A percentile compares a stretch with the other conserved stretches of the same genome.
phyloP scores from a whole-genome alignment of 1,140 invertebrate genomes.

The Sinonovacula constricta region DNA sequence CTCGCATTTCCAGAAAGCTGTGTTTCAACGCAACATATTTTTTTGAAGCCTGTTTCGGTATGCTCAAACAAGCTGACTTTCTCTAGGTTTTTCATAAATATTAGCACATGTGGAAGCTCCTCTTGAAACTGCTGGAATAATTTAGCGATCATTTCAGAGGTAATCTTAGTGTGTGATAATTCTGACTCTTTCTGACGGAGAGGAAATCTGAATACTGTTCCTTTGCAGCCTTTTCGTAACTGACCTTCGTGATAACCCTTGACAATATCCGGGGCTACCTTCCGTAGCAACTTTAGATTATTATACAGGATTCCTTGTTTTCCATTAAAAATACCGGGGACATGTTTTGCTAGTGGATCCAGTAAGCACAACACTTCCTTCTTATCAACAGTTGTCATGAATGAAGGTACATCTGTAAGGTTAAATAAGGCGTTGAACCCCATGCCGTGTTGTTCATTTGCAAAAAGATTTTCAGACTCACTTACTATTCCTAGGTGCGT shows the following conservation, averaged over 20 bases:
- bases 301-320: constrained; percentile 22
- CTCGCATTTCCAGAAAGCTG: too few species aligned
- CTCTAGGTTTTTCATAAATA: too few species aligned
- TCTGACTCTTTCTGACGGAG: constrained; percentile 52
- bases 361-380: constrained; percentile 29
- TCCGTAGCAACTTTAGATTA: background rate
- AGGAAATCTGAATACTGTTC: constrained; percentile 65
- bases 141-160: too few species aligned
- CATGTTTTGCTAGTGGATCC: constrained; percentile 18
- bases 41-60: too few species aligned
- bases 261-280: background rate
- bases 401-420: too few species aligned
- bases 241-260: constrained; percentile 17
- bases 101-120: too few species aligned
- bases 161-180: too few species aligned
- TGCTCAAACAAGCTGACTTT: too few species aligned
- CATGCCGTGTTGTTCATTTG: constrained; percentile 20
- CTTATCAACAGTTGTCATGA: constrained; percentile 13
- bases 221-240: constrained; percentile 11
- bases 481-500: constrained; percentile 13
- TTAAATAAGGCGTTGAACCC: constrained; percentile 40
- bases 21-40: too few species aligned
- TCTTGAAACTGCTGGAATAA: too few species aligned
- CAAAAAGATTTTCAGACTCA: constrained; percentile 13
- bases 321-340: background rate